Evolutionary conservation across 2,113 vertebrate species (phyloP), one percentile per base, ranked within the genome.

Genomic region (Lontra canadensis): DNA sequence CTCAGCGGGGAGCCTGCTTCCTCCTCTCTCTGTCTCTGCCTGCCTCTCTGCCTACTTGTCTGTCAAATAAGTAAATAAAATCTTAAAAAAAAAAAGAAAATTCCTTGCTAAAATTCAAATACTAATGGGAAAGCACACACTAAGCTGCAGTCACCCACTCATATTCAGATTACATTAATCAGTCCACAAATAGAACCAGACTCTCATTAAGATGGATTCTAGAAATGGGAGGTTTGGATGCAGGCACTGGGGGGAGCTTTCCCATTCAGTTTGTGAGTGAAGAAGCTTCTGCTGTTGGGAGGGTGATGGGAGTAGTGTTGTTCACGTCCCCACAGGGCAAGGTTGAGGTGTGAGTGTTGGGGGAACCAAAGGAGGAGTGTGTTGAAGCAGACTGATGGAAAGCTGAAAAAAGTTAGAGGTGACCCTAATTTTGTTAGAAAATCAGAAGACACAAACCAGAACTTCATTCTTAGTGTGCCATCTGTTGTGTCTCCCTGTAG

Each of bases 121-220:
- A 9, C 42, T 7, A 31, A 21, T 18, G 7, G 44, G 34, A 6
- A 61, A 74, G 5, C 17, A 15, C 25, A 8, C 1, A 3, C 36
- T 10, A 18, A 52, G 18, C 36, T 18, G 0, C 11, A 44, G 0
- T 63, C 25, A 23, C n/a, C 20, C 20, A 12, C 36, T 42, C 42
- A 44, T 1, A 26, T 49, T 25, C n/a, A 49, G 39, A 12, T 0
- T 34, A 34, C 76, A 31, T 31, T 3, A 36, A 18, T 73, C 34
- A 65, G 34, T 12, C 21, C 42, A 8, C 12, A 39, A 29, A 49
- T 29, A 29, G 81, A 90, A 31, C 31, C 5, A 26, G 31, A 42
- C 23, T 80, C 4, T 82, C 31, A 10, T 15, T 23, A 34, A 61
- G 25, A 81, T 5, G 25, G 31, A 57, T 26, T 36, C 39, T 3